phyloP scores from a whole-genome alignment of 2,797 vertebrate species.

The Linurgus olivaceus region DNA sequence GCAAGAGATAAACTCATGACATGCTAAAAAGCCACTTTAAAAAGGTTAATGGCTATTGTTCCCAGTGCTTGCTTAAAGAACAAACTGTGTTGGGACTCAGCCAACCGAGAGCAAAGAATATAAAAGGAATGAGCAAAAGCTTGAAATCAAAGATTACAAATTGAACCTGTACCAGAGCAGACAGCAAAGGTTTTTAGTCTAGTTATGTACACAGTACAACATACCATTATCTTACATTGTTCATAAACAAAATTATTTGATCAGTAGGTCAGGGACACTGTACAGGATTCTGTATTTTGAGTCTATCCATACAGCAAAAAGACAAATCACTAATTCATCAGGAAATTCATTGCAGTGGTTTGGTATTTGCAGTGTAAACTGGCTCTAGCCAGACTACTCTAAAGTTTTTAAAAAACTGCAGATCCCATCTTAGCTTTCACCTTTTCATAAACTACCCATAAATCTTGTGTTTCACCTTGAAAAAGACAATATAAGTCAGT shows the following conservation, averaged over 20 bases:
- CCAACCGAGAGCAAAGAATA: background rate
- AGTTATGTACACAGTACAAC: background rate
- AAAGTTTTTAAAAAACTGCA: background rate
- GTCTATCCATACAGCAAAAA: background rate
- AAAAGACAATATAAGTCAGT: background rate
- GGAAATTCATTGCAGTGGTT: background rate
- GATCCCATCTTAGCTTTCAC: background rate
- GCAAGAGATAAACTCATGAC: conserved; percentile 66
- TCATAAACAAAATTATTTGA: background rate
- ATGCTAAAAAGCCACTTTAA: conserved; percentile 78
- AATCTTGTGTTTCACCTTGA: background rate
- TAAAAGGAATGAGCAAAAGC: conserved; percentile 14
- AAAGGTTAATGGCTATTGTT: conserved; percentile 72
- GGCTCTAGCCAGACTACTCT: background rate
- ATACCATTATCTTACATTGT: background rate
- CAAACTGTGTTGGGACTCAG: background rate
- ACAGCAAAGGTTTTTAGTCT: conserved; percentile 16
- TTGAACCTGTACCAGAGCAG: background rate
- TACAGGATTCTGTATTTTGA: background rate
- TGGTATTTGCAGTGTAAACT: background rate
- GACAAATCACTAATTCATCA: background rate
- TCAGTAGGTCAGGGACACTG: background rate
- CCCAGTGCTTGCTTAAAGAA: conserved; percentile 29
- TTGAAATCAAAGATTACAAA: conserved; percentile 28
- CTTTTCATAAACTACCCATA: background rate